Percentiles rank a stretch among this genome's conserved stretches.
These are phyloP conservation scores for Amaurobius ferox DNA, from an alignment of 2,888 invertebrate genomes.

Conservation along the genomic window DNA sequence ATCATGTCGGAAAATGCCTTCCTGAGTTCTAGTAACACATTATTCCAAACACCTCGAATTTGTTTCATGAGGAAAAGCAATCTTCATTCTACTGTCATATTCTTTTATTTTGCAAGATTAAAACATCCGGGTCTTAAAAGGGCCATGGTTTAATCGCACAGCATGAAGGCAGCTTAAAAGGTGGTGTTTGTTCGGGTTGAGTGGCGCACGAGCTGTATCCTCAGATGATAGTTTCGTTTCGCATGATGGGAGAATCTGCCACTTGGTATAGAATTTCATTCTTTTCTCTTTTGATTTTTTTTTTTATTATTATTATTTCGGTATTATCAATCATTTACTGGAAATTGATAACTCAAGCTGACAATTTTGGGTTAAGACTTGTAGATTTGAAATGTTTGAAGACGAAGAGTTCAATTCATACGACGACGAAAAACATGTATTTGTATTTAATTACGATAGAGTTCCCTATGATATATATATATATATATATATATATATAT, in stretches of 20 bases:
- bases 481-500: no score
- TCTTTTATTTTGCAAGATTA: slow-evolving; percentile 27
- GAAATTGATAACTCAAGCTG: background rate
- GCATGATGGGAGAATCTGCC: slow-evolving; percentile 24
- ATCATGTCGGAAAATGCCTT: no score
- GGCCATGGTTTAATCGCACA: slow-evolving; percentile 46
- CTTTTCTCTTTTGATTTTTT: background rate
- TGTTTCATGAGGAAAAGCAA: background rate
- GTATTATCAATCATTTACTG: background rate
- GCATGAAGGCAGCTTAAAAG: slow-evolving; percentile 49
- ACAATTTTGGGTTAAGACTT: background rate
- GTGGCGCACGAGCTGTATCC: slow-evolving; percentile 35
- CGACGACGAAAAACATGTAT: no score
- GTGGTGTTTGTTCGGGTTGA: slow-evolving; percentile 64
- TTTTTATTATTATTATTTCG: background rate
- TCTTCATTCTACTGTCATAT: background rate
- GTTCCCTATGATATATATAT: no score
- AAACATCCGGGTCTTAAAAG: slow-evolving; percentile 62
- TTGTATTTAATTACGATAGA: no score
- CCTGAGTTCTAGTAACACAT: background rate
- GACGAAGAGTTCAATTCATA: no score
- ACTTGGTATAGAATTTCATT: background rate
- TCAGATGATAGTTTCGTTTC: slow-evolving; percentile 26
- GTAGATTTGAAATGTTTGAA: no score
- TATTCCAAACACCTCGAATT: background rate